Evolutionary conservation across 2,888 invertebrate species (phyloP).

Genomic region (Amphipyra berbera): DNA sequence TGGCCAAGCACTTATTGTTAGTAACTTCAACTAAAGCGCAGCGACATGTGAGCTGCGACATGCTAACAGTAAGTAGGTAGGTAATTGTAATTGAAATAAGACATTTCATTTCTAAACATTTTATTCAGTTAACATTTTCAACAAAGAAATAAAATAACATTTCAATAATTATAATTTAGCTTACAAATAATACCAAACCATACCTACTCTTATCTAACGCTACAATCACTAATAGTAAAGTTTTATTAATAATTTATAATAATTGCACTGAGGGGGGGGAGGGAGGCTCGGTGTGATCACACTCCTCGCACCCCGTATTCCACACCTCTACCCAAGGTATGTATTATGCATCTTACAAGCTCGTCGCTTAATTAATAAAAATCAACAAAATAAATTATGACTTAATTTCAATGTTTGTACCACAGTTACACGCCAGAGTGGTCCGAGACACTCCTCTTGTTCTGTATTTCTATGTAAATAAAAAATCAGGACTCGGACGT

Average conservation of each 20-base stretch:
- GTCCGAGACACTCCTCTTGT: background rate
- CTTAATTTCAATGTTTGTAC: constrained; percentile 20
- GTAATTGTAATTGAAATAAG: background rate
- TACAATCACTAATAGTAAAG: background rate
- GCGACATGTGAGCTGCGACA: too few relatives aligned
- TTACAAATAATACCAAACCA: constrained; percentile 43
- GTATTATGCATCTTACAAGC: background rate
- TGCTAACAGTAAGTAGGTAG: too few relatives aligned
- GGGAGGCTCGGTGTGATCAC: background rate
- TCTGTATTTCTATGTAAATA: too few relatives aligned
- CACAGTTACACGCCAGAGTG: background rate
- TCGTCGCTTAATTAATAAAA: constrained; percentile 13
- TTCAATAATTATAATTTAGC: constrained; percentile 41
- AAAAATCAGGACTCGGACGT: too few relatives aligned
- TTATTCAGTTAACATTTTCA: constrained; percentile 36
- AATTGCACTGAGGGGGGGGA: constrained; percentile 5
- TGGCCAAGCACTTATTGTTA: too few relatives aligned
- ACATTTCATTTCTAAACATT: background rate
- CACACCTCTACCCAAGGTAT: background rate
- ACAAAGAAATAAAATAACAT: constrained; percentile 51
- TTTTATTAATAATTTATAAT: background rate
- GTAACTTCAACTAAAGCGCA: too few relatives aligned
- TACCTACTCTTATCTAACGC: constrained; percentile 19
- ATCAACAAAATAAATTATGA: constrained; percentile 25
- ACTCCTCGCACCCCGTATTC: background rate